Base-by-base conservation (phyloP, 2,113 vertebrate genomes). In the Scomber scombrus region DNA sequence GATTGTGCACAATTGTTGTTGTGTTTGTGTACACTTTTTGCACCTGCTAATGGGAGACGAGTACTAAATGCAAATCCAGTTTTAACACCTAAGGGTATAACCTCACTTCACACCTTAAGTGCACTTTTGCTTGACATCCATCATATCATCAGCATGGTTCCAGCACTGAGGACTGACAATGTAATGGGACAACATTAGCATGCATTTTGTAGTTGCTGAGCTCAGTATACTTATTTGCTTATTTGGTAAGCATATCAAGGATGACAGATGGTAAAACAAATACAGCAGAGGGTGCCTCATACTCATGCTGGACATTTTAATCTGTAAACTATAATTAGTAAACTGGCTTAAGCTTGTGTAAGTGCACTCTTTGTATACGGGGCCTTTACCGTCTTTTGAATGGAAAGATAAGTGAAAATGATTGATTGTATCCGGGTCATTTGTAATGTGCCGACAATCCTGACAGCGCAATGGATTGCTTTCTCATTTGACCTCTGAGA, bases 111-210 rank as follows among this genome's bases (percentile, higher is more conserved):
- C 78, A 40, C 91, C 80, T 82, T 94, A 94, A 95, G 94, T 95
- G 93, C 90, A 93, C 94, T 94, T 95, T 92, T 88, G 85, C 62
- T 93, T 90, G 87, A 83, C 79, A 67, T 85, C 90, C 89, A 87
- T 90, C 56, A 61, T 79, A 78, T 88, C 47, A 61, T 63, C 72
- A 57, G 58, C 70, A 29, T 77, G 47, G 26, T 34, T 77, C 70
- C 69, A 69, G 71, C 75, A 56, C 74, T 49, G 46, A 62, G 49
- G 63, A 31, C 50, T 75, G 45, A 52, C 67, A 52, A 8, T 54
- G 16, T 66, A 58, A 77, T 77, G 8, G 56, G 63, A 49, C 23
- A 64, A 68, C 56, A 58, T 68, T 50, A 85, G 15, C 31, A 62
- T 79, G 60, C 49, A 62, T 69, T 56, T 57, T 51, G 45, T 64